These are phyloP conservation scores for Linurgus olivaceus DNA, from an alignment of 2,797 vertebrate species.

Conservation along the genomic window DNA sequence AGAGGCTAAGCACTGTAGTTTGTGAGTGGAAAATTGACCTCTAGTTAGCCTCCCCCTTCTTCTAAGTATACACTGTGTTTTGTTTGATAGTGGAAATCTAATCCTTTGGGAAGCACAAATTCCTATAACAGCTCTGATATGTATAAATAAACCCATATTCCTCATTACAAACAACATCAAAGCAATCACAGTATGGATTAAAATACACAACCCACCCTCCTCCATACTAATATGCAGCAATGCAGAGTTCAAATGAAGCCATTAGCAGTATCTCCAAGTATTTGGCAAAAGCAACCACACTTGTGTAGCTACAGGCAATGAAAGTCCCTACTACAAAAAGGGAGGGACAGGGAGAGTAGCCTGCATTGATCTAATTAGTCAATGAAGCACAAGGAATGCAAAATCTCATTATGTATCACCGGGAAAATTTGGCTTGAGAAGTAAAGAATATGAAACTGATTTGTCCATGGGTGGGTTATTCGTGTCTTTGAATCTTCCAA, in stretches of 20 bases:
- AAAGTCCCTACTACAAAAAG: conserved; percentile 61
- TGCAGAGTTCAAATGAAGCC: conserved; percentile 59
- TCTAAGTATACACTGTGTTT: conserved; percentile 18
- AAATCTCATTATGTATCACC: conserved; percentile 48
- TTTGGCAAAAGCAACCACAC: conserved; percentile 59
- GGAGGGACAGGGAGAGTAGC: conserved; percentile 35
- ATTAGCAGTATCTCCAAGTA: conserved; percentile 57
- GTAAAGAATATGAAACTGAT: conserved; percentile 28
- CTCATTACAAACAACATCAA: conserved; percentile 52
- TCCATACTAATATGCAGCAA: conserved; percentile 26
- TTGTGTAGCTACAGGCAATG: conserved; percentile 59
- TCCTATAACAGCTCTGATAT: conserved; percentile 43
- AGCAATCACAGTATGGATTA: conserved; percentile 29
- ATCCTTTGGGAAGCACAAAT: conserved; percentile 48
- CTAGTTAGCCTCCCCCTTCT: background rate
- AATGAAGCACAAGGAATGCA: conserved; percentile 48
- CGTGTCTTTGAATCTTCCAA: background rate
- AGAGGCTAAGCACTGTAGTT: background rate
- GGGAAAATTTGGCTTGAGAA: conserved; percentile 43
- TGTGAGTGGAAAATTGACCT: conserved; percentile 38
- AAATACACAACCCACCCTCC: conserved; percentile 25
- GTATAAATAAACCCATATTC: conserved; percentile 47
- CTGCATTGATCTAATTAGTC: conserved; percentile 60
- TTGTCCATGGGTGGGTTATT: conserved; percentile 37
- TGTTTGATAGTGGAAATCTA: conserved; percentile 56